Percentiles rank a stretch among this genome's conserved stretches.
Conservation (phyloP, 2,113 vertebrate genomes). For the Mastomys natalensis region DNA sequence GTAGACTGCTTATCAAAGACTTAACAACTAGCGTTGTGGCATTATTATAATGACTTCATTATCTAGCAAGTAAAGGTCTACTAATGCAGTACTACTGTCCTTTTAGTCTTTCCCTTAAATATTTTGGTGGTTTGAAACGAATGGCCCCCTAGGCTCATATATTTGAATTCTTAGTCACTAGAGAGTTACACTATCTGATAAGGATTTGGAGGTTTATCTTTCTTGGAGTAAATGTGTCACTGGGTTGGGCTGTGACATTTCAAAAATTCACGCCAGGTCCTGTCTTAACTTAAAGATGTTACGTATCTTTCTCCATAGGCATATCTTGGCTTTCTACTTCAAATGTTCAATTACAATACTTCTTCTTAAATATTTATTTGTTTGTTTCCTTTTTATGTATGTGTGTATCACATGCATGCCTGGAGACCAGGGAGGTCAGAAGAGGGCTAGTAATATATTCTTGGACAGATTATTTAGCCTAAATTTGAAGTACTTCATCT, state of each 20-base stretch:
- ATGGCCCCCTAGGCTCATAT: not conserved
- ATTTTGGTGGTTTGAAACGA: not conserved
- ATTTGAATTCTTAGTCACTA: not conserved
- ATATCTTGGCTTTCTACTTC: not conserved
- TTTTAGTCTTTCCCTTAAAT: constrained; percentile 24
- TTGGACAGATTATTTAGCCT: not conserved
- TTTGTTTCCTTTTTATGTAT: not conserved
- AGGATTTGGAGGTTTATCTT: not conserved
- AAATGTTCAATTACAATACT: not conserved
- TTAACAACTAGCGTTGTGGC: not conserved
- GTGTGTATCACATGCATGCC: not conserved
- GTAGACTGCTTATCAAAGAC: not conserved
- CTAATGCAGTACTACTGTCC: not conserved
- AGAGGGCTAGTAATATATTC: not conserved
- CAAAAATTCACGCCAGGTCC: not conserved
- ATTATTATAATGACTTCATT: not conserved
- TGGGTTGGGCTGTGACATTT: not conserved
- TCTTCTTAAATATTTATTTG: not conserved
- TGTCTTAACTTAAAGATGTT: not conserved
- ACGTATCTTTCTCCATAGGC: not conserved
- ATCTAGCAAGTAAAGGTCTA: not conserved
- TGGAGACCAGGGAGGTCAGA: not conserved
- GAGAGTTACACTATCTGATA: not conserved
- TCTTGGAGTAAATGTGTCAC: not conserved
- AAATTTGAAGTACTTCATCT: not conserved